These are phyloP conservation scores for Cavia porcellus DNA, from an alignment of 2,113 vertebrate genomes.

Conservation along the genomic window DNA sequence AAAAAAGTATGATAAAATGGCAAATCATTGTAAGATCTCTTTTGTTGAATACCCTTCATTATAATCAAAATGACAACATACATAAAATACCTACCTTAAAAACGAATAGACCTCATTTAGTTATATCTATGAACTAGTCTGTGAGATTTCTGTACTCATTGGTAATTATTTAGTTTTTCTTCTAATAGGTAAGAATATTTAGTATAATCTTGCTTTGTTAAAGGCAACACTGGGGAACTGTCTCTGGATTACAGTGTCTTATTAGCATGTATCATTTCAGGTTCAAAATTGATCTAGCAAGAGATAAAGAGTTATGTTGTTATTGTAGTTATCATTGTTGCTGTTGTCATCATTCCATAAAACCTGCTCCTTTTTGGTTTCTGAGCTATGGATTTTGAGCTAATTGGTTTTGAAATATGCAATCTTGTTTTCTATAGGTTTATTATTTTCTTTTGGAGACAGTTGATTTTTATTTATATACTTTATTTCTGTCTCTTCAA, in stretches of 20 bases:
- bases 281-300: neutral
- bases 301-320: neutral
- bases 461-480: conserved; percentile 32
- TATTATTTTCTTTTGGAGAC: conserved; percentile 6
- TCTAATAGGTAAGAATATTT: neutral
- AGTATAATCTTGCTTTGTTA: conserved; percentile 2
- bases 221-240: neutral
- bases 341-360: neutral
- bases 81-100: neutral
- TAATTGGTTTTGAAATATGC: neutral
- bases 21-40: neutral
- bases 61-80: neutral
- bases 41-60: neutral
- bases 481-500: neutral
- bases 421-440: neutral
- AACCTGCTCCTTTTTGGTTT: conserved; percentile 4
- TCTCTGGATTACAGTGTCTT: conserved; percentile 6
- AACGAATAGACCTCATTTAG: neutral
- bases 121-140: neutral
- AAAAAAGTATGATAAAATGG: neutral
- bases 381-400: conserved; percentile 19
- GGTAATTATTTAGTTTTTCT: neutral
- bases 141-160: neutral
- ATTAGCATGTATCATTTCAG: neutral
- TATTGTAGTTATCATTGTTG: neutral